Evolutionary conservation across 2,888 invertebrate genomes (phyloP).

Genomic region (Scelioninae gen. 1): DNA sequence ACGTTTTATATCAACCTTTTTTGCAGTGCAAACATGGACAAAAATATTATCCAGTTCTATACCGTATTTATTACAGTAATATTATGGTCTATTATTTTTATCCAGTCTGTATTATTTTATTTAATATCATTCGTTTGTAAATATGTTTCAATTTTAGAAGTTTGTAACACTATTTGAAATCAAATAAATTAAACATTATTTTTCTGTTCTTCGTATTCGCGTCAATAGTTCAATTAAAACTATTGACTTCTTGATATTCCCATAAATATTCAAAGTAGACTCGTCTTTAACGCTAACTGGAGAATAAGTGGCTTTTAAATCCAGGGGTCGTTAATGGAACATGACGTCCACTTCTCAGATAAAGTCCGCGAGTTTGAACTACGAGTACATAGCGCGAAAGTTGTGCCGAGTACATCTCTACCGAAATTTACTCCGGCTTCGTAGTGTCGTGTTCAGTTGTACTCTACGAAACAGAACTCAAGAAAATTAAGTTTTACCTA

Average conservation of each 20-base stretch:
- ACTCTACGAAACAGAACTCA: conserved; percentile 23
- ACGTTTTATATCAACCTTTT: too few relatives aligned
- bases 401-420: conserved; percentile 27
- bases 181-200: too few relatives aligned
- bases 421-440: conserved; percentile 31
- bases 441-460: conserved; percentile 30
- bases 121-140: too few relatives aligned
- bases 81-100: too few relatives aligned
- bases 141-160: too few relatives aligned
- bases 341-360: conserved; percentile 40
- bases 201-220: too few relatives aligned
- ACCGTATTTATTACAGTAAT: too few relatives aligned
- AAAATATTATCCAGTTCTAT: too few relatives aligned
- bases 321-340: conserved; percentile 43
- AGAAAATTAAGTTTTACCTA: conserved; percentile 34
- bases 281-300: conserved; percentile 1
- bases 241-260: conserved; percentile 2
- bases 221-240: background rate
- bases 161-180: too few relatives aligned
- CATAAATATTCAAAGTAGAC: conserved; percentile 38
- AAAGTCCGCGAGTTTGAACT: conserved; percentile 45
- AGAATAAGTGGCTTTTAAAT: conserved; percentile 50
- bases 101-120: too few relatives aligned
- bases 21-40: too few relatives aligned
- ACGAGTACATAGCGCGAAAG: conserved; percentile 40